A percentile compares a stretch with the other conserved stretches of the same genome.
These are phyloP conservation scores for Odontesthes bonariensis DNA, from an alignment of 2,113 vertebrate species.

Conservation along the genomic window DNA sequence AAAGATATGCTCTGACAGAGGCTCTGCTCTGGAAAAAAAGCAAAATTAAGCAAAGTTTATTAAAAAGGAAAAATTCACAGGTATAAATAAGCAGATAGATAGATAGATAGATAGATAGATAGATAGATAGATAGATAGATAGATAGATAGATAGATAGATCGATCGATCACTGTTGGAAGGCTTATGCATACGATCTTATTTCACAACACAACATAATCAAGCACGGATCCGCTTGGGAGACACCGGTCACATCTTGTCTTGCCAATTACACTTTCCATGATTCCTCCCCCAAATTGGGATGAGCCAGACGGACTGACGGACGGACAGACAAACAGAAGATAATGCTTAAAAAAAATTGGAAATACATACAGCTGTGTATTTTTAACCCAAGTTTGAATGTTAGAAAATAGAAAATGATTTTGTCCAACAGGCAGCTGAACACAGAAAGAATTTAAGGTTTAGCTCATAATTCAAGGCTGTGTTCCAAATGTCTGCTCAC, in stretches of 20 bases:
- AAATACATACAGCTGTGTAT: too few relatives aligned
- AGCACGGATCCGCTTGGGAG: slow-evolving; percentile 63
- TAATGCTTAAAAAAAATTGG: too few relatives aligned
- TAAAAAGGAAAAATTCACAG: too few relatives aligned
- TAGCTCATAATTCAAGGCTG: slow-evolving; percentile 40
- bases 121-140: slow-evolving; percentile 12
- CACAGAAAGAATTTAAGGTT: slow-evolving; percentile 8
- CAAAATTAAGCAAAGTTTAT: too few relatives aligned
- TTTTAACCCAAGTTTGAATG: background rate
- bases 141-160: slow-evolving; percentile 23
- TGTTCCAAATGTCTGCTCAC: slow-evolving; percentile 14
- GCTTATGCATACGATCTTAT: slow-evolving; percentile 28
- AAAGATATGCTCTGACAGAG: too few relatives aligned
- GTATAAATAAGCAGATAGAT: too few relatives aligned
- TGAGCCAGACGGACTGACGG: slow-evolving; percentile 58
- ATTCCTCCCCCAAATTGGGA: slow-evolving; percentile 85
- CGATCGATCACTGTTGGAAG: background rate
- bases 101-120: slow-evolving; percentile 6
- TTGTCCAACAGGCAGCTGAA: background rate
- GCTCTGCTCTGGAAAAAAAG: too few relatives aligned
- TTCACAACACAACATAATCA: slow-evolving; percentile 60
- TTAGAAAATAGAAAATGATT: background rate
- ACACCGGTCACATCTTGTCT: slow-evolving; percentile 69
- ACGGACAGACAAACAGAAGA: too few relatives aligned
- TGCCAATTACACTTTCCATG: slow-evolving; percentile 85